Base-by-base conservation (phyloP, 2,113 vertebrate species). In the Cryptomyrus ogoouensis region DNA sequence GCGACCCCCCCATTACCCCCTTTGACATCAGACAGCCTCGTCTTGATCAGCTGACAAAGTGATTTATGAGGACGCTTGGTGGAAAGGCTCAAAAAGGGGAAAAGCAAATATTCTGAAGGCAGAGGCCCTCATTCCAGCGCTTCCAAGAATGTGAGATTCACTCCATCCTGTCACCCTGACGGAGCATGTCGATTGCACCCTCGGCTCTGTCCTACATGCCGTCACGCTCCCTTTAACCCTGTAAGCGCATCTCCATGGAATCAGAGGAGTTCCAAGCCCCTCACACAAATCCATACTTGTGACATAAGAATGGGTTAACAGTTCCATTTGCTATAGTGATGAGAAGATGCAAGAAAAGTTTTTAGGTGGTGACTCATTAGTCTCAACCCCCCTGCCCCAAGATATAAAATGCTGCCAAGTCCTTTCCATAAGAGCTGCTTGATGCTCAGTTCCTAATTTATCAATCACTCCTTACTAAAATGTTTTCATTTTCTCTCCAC, bases 51-150 rank as follows among this genome's bases (percentile, higher is more conserved):
- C 66, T 93, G 93, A 96, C 94, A 93, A 91, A 91, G 58, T 94
- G 94, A 95, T 94, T 94, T 94, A 95, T 90, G 94, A 94, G 93
- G 92, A 91, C 91, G 90, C 91, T 91, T 88, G 91, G 90, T 93
- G 91, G 92, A 95, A 94, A 93, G 93, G 91, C 92, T 94, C 92
- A 92, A 90, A 91, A 91, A 91, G 93, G 92, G 92, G 93, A 94
- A 94, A 95, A 93, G 94, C 7, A 90, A 94, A 94, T 93, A 94
- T 89, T 91, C 92, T 90, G 44, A 91, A 91, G 91, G 90, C 89
- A 0, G 50, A 80, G 52, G 10, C 35, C 89, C 94, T 92, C 89
- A 89, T 93, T 93, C 91, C 83, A n/a, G 21, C 88, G 89, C 52
- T 90, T 89, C 90, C 31, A 86, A n/a, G 89, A 91, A 92, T 90